Conservation (phyloP, 2,888 invertebrate genomes). For the Aphrophora alni region DNA sequence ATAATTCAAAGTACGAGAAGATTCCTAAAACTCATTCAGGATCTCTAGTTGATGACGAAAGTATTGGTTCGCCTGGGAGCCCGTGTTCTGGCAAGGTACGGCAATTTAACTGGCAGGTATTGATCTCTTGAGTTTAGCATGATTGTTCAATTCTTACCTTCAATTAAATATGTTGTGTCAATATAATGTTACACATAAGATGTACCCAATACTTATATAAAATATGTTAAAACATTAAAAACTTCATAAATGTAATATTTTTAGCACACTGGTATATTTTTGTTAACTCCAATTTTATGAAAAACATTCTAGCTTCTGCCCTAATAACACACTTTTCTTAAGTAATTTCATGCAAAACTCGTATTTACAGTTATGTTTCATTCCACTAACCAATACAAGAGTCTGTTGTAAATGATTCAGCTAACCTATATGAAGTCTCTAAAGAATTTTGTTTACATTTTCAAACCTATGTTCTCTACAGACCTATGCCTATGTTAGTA, state of each 20-base stretch:
- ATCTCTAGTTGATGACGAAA: slow-evolving; percentile 46
- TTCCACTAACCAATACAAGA: too few relatives aligned
- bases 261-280: too few relatives aligned
- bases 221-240: not conserved
- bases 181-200: not conserved
- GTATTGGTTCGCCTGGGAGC: slow-evolving; percentile 42
- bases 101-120: not conserved
- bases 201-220: not conserved
- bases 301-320: too few relatives aligned
- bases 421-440: too few relatives aligned
- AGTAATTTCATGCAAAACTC: too few relatives aligned
- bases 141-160: not conserved
- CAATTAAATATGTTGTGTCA: not conserved
- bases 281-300: too few relatives aligned
- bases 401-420: too few relatives aligned
- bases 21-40: slow-evolving; percentile 55
- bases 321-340: too few relatives aligned
- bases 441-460: too few relatives aligned
- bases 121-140: not conserved
- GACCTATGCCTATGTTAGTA: too few relatives aligned
- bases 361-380: too few relatives aligned
- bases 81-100: slow-evolving; percentile 43
- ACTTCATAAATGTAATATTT: not conserved
- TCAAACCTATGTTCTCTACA: too few relatives aligned
- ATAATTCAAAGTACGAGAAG: slow-evolving; percentile 57